Evolutionary conservation across 2,113 vertebrate genomes (phyloP), one percentile per base, ranked within the genome.

Genomic region (Ptilonorhynchus violaceus): DNA sequence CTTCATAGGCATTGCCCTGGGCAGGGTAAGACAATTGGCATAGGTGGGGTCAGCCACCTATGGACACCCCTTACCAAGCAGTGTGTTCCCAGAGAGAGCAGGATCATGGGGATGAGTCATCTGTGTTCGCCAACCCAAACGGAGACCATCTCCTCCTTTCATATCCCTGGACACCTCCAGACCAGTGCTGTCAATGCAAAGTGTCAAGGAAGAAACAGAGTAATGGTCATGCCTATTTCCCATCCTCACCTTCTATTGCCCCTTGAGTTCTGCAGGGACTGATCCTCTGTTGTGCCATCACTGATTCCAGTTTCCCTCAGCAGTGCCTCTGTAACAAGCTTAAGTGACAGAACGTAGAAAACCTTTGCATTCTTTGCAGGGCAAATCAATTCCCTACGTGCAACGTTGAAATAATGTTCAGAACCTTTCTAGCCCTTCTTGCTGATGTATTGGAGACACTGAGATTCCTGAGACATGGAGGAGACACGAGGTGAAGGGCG

Each of bases 211-310:
- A 69, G 25, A 63, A 84, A 21, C 41, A 53, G 49, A 56, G n/a
- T 17, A 60, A 41, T 25, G 24, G 7, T 24, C 30, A 27, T 31
- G 22, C 2, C 6, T 69, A 3, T 63, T 77, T n/a, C 49, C 3
- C 58, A 0, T 18, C 27, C 9, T 72, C 53, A 21, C 17, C 13
- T 60, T 20, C 9, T 70, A 2, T 31, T 0, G 0, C 3, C 69
- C 39, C 47, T 56, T 67, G 64, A 41, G 15, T 30, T 86, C 67
- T 68, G 22, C 39, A n/a, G 39, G 31, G n/a, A 56, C 33, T 50
- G 42, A 62, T 42, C 18, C 50, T 69, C 13, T 52, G 19, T n/a
- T 76, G 9, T 47, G 19, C 15, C 19, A 35, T 41, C 27, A n/a
- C 24, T 24, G 52, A 46, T 50, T 55, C 28, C 6, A 2, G 8